Evolutionary conservation across 2,797 vertebrate genomes (phyloP), one percentile per base, ranked within the genome.

Genomic region (Rhinella marina): DNA sequence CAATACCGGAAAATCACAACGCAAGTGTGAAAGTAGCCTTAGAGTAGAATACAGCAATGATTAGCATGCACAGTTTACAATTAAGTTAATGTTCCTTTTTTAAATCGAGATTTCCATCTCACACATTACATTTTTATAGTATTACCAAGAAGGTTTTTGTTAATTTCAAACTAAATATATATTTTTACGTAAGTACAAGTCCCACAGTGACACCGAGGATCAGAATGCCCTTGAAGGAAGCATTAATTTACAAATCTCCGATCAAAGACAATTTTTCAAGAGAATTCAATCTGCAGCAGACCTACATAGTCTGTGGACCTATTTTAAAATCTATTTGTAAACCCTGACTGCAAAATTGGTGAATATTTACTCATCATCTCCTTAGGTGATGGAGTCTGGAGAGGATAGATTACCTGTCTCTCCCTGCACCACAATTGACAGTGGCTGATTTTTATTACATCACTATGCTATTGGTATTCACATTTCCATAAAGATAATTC

Each of bases 401-500:
- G 48, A 75, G 41, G 72, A 75, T 75, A 75, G 72, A 75, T 75
- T 75, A 75, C 72, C 72, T 50, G 41, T 75, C 72, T 23, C 21
- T 75, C 72, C 10, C 41, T 41, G 41, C 72, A 75, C 72, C 72
- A 75, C 72, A 75, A 75, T 52, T 75, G 72, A 75, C 72, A 50
- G 41, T 75, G 72, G 72, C 72, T 50, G 72, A 73, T 48, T 73
- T 73, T 75, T 75, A 75, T 75, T 75, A 75, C 72, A 75, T 75
- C 72, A 75, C 72, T 41, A 73, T 73, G 72, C 72, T 75, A 75
- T 75, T 75, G 72, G 72, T 75, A 52, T 75, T 75, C 72, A 75
- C 41, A 75, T 75, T 75, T 75, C 72, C 41, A 75, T 75, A 75
- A 75, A 75, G 72, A 50, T 75, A 75, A 75, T 75, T 75, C 72